Evolutionary conservation across 2,888 invertebrate species (phyloP).

Genomic region (Pecten maximus): DNA sequence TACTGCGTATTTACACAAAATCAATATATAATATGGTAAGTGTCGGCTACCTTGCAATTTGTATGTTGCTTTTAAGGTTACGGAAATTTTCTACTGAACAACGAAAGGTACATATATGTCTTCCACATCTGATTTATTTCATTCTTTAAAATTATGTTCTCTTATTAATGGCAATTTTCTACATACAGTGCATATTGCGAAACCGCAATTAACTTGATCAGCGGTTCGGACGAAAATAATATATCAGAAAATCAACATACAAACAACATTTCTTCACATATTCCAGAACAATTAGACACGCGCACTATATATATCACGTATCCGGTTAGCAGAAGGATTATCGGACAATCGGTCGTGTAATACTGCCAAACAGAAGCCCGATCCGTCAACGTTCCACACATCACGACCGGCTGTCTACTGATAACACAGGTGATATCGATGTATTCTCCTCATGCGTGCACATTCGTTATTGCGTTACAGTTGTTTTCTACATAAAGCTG

Average conservation of each 20-base stretch:
- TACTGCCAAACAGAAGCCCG: not conserved
- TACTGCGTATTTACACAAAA: not conserved
- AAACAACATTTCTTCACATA: not conserved
- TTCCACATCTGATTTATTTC: too few relatives aligned
- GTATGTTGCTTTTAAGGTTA: not conserved
- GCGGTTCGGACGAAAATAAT: too few relatives aligned
- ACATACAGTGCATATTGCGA: too few relatives aligned
- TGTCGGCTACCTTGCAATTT: not conserved
- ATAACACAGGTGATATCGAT: not conserved
- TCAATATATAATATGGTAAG: not conserved
- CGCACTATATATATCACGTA: not conserved
- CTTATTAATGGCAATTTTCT: too few relatives aligned
- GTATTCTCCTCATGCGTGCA: not conserved
- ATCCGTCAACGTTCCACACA: not conserved
- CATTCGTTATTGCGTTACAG: not conserved
- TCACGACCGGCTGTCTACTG: not conserved
- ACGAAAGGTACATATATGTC: too few relatives aligned
- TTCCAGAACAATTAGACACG: conserved; percentile 1
- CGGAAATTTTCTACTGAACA: too few relatives aligned
- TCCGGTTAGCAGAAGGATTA: not conserved
- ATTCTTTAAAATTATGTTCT: too few relatives aligned
- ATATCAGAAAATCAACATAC: too few relatives aligned
- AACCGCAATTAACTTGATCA: too few relatives aligned
- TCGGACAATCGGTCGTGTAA: not conserved
- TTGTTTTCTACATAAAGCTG: not conserved